Conservation (phyloP, 2,797 vertebrate species). For the Acanthopagrus latus region DNA sequence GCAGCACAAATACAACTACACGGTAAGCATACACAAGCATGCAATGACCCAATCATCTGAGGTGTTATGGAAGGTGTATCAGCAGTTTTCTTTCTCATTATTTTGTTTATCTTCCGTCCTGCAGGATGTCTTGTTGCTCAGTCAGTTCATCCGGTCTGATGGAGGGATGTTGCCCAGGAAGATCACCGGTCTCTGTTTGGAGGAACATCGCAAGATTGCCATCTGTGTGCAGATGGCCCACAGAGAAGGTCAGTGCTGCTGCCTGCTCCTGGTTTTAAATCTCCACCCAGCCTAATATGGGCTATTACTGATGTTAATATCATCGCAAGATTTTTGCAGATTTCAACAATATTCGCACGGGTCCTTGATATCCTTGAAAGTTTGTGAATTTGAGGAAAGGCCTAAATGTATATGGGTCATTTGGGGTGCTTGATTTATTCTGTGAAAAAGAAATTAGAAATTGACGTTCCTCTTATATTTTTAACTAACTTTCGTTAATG, state of each 20-base stretch:
- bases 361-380: too few species aligned
- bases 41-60: neutral
- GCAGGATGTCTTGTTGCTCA: slow-evolving; percentile 94
- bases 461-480: too few species aligned
- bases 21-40: slow-evolving; percentile 79
- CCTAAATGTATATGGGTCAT: neutral
- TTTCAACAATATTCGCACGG: neutral
- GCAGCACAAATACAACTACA: slow-evolving; percentile 94
- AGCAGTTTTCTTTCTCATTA: neutral
- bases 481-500: too few species aligned
- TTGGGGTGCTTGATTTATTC: too few species aligned
- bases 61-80: neutral
- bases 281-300: neutral
- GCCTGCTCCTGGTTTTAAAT: neutral
- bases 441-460: too few species aligned
- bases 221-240: slow-evolving; percentile 98
- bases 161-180: slow-evolving; percentile 93
- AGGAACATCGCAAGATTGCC: slow-evolving; percentile 92
- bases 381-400: too few species aligned
- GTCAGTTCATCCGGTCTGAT: slow-evolving; percentile 95
- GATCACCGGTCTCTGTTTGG: slow-evolving; percentile 92
- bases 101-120: neutral
- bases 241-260: slow-evolving; percentile 88
- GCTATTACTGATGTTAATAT: neutral
- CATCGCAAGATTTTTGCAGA: neutral